These are phyloP conservation scores for Turritopsis dohrnii DNA, from an alignment of 30 jellyfish, hydroid and myxozoan genomes.

Conservation along the genomic window DNA sequence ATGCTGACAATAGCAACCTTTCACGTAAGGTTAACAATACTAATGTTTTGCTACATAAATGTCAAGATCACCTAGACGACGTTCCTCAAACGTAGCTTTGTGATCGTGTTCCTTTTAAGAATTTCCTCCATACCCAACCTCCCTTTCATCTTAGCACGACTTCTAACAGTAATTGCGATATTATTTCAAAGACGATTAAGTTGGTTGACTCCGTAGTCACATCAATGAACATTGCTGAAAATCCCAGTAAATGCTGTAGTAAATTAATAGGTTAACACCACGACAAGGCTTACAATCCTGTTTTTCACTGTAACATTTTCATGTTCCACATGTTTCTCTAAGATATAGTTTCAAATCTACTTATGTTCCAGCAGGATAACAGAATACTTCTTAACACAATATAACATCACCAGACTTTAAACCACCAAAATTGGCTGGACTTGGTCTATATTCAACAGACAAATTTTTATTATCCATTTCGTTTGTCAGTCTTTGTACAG, in stretches of 20 bases:
- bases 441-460: constrained; percentile 69
- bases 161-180: constrained; percentile 25
- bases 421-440: constrained; percentile 97
- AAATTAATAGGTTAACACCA: constrained; percentile 60
- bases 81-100: constrained; percentile 61
- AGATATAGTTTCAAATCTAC: constrained; percentile 84
- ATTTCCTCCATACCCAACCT: constrained; percentile 86
- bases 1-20: constrained; percentile 85
- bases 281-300: constrained; percentile 94
- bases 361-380: constrained; percentile 97
- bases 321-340: constrained; percentile 88
- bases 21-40: constrained; percentile 78
- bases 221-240: constrained; percentile 85
- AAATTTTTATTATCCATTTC: constrained; percentile 84
- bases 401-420: constrained; percentile 67
- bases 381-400: constrained; percentile 71
- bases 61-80: constrained; percentile 74
- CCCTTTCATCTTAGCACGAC: constrained; percentile 74
- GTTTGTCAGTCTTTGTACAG: constrained; percentile 85
- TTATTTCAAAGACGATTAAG: constrained; percentile 75
- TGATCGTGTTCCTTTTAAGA: constrained; percentile 88
- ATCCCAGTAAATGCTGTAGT: constrained; percentile 70
- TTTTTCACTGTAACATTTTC: constrained; percentile 41
- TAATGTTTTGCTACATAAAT: constrained; percentile 68
- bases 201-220: constrained; percentile 84